Percentiles rank a stretch among this genome's conserved stretches.
Conservation (phyloP, 2,888 invertebrate species). For the Abscondita cerata region DNA sequence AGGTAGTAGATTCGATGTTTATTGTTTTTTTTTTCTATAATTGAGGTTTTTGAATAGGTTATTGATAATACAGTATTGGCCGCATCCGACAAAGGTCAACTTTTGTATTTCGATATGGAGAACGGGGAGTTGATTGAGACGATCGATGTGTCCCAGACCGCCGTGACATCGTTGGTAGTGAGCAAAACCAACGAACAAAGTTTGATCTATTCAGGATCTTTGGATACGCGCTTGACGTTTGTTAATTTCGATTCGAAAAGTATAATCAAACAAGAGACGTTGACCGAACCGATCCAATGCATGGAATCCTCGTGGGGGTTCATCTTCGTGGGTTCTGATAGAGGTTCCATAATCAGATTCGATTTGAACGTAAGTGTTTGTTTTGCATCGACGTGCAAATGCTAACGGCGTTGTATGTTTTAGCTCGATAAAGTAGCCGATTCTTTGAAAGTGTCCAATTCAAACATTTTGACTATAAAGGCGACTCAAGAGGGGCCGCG, state of each 20-base stretch:
- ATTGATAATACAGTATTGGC: slow-evolving; percentile 54
- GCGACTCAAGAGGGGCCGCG: slow-evolving; percentile 77
- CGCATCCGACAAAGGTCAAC: slow-evolving; percentile 69
- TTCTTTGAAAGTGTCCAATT: slow-evolving; percentile 57
- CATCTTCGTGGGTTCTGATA: slow-evolving; percentile 75
- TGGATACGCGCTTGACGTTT: slow-evolving; percentile 67
- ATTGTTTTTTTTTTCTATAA: neutral
- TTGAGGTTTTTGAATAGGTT: slow-evolving; percentile 25
- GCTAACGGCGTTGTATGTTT: no score
- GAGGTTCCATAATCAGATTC: slow-evolving; percentile 74
- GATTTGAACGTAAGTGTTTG: slow-evolving; percentile 66
- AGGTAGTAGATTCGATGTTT: slow-evolving; percentile 32
- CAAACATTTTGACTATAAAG: slow-evolving; percentile 72
- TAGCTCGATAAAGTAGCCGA: slow-evolving; percentile 48
- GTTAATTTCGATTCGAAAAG: slow-evolving; percentile 66
- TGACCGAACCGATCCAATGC: slow-evolving; percentile 73
- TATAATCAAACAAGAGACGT: slow-evolving; percentile 62
- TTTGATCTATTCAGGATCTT: slow-evolving; percentile 67
- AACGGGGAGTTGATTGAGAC: slow-evolving; percentile 64
- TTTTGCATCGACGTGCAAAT: no score
- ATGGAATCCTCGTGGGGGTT: slow-evolving; percentile 77
- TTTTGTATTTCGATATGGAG: slow-evolving; percentile 65
- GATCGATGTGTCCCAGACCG: slow-evolving; percentile 65
- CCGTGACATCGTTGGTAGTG: slow-evolving; percentile 68
- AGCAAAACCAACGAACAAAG: slow-evolving; percentile 50